Evolutionary conservation across 2,888 invertebrate species (phyloP).

Genomic region (Ormyrus labotus): DNA sequence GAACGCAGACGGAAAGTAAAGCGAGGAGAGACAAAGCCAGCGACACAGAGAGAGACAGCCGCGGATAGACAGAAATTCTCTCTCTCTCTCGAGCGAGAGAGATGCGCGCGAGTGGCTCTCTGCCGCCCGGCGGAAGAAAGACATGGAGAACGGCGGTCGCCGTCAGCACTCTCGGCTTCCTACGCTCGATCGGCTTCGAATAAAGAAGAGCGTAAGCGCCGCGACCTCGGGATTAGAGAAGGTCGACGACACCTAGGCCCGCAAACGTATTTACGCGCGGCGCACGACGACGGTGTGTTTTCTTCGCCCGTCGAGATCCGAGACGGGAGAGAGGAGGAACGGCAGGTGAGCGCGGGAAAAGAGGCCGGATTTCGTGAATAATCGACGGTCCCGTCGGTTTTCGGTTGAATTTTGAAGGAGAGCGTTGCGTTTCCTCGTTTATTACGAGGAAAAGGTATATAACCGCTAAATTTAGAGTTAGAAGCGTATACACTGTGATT

Average conservation of each 20-base stretch:
- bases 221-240: conserved; percentile 52
- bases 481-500: no score
- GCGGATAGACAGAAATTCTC: no score
- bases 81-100: no score
- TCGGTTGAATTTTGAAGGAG: no score
- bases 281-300: conserved; percentile 1
- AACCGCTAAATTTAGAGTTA: no score
- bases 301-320: conserved; percentile 46
- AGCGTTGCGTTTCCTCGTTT: no score
- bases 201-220: conserved; percentile 31
- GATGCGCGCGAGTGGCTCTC: no score
- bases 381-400: no score
- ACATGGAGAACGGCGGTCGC: background rate
- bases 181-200: conserved; percentile 46
- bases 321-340: conserved; percentile 1
- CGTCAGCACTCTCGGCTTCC: conserved; percentile 20
- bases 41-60: background rate
- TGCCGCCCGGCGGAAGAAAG: no score
- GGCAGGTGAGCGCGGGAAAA: background rate
- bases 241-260: conserved; percentile 53
- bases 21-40: background rate
- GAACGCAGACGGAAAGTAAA: background rate
- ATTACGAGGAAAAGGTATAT: no score
- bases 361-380: background rate
- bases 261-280: conserved; percentile 2